Evolutionary conservation across 2,888 invertebrate species (phyloP), one percentile per base, ranked within the genome.

Genomic region (Trichacis sp.): DNA sequence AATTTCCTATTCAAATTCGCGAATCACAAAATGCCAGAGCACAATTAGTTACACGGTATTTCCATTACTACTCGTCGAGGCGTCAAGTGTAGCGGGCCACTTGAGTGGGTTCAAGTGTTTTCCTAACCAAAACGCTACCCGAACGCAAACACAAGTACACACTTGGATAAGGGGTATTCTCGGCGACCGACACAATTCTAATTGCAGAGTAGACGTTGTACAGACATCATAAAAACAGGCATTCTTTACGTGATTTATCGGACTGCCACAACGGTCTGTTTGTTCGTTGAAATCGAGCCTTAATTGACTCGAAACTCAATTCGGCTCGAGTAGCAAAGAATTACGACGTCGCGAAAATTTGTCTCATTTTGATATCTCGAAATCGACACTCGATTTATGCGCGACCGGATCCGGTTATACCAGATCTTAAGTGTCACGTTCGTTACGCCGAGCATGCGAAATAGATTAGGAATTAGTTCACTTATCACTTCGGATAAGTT

Each of bases 71-170:
- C 54, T 63, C 59, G 65, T 45, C 57, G 51, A 65, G 62, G 68
- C 60, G 63, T 69, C 63, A 69, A 66, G 63, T 66, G 60, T 65
- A 62, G 55, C 58, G 55, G 63, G 57, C 65, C 65, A 55, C 57
- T 64, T 66, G 64, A 64, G 64, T 51, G 62, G 62, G 69, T 69
- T 67, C 67, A 64, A 67, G 62, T 64, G 51, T 56, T 54, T 65
- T 65, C 49, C 60, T 60, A 61, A 55, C 65, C 65, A 54, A 65
- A 65, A 61, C 61, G 60, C 65, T 57, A 42, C 60, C 56, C 60
- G 54, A 49, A 57, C 52, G 59, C 64, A 58, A 45, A 36, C 36
- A n/a, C 36, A 36, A 42, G 42, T 42, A 14, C 18, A n/a, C 33
- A 42, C 42, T 42, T 17, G 4, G 24, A 24, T 8, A n/a, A n/a